phyloP scores from a whole-genome alignment of 2,113 vertebrate genomes.

The Salvelinus namaycush region DNA sequence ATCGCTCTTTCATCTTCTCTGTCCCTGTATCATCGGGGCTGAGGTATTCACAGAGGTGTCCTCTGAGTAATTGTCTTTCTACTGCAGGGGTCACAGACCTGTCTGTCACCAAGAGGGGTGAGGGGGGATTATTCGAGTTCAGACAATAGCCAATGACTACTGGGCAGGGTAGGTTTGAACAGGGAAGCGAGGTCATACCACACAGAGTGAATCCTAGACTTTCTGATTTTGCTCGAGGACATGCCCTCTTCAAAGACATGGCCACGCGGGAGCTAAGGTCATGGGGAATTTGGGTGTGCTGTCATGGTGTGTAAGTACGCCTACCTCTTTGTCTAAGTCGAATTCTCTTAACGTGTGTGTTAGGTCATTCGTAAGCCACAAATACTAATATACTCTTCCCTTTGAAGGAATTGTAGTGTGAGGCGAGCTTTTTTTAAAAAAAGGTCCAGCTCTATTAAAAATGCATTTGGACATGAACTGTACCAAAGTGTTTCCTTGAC shows the following conservation, averaged over 20 bases:
- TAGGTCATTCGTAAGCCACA: no score
- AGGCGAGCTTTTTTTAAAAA: neutral
- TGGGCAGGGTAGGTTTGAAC: neutral
- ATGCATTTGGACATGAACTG: constrained; percentile 18
- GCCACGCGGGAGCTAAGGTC: no score
- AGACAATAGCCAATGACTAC: constrained; percentile 10
- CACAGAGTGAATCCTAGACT: neutral
- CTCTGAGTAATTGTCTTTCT: constrained; percentile 33
- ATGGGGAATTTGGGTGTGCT: no score
- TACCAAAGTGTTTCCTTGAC: neutral
- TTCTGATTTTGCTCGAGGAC: neutral
- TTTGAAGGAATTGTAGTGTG: neutral
- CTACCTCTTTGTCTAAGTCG: no score
- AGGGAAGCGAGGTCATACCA: neutral
- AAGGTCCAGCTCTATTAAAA: constrained; percentile 4
- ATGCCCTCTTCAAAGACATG: constrained; percentile 1
- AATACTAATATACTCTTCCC: constrained; percentile 12
- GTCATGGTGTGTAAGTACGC: no score
- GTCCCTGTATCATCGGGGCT: constrained; percentile 41
- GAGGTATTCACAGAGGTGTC: constrained; percentile 44
- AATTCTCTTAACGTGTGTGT: no score
- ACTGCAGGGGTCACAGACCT: constrained; percentile 16
- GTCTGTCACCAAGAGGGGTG: neutral
- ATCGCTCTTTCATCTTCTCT: constrained; percentile 36
- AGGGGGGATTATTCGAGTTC: constrained; percentile 19